A percentile compares a stretch with the other conserved stretches of the same genome.
These are phyloP conservation scores for Zaprionus kolodkinae DNA, from an alignment of 1,140 invertebrate genomes.

Conservation along the genomic window DNA sequence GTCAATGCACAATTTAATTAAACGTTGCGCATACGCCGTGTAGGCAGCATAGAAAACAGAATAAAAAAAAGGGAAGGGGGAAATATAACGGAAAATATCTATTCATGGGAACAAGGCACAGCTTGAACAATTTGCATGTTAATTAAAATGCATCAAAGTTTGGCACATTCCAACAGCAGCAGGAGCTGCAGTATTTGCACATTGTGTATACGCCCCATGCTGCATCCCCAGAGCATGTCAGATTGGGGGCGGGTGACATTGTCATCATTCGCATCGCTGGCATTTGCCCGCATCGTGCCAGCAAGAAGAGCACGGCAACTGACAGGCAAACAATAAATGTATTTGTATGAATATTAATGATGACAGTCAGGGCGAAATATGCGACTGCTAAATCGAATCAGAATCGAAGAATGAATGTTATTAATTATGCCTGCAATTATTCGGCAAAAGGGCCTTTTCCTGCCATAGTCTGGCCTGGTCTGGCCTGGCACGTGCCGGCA, in stretches of 20 bases:
- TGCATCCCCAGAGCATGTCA: neutral
- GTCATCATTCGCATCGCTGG: too few relatives aligned
- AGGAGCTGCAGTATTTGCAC: neutral
- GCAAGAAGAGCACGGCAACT: neutral
- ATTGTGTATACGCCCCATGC: conserved; percentile 6
- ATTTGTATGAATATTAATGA: conserved; percentile 58
- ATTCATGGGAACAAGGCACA: conserved; percentile 28
- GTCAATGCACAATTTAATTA: conserved; percentile 75
- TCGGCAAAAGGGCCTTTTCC: conserved; percentile 36
- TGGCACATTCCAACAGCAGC: conserved; percentile 36
- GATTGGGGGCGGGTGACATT: too few relatives aligned
- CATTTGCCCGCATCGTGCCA: too few relatives aligned
- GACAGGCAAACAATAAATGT: conserved; percentile 22
- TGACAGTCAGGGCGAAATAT: neutral
- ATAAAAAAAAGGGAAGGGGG: too few relatives aligned
- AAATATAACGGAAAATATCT: neutral
- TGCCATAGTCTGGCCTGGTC: too few relatives aligned
- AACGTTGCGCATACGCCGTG: conserved; percentile 53
- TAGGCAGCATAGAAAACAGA: conserved; percentile 36
- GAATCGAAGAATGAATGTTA: conserved; percentile 44
- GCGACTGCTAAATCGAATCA: conserved; percentile 36
- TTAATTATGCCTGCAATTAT: conserved; percentile 64
- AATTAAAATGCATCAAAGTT: conserved; percentile 43
- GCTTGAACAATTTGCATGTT: conserved; percentile 47
- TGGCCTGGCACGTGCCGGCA: conserved; percentile 41